Evolutionary conservation across 2,797 vertebrate species (phyloP), one percentile per base, ranked within the genome.

Genomic region (Columba guinea): DNA sequence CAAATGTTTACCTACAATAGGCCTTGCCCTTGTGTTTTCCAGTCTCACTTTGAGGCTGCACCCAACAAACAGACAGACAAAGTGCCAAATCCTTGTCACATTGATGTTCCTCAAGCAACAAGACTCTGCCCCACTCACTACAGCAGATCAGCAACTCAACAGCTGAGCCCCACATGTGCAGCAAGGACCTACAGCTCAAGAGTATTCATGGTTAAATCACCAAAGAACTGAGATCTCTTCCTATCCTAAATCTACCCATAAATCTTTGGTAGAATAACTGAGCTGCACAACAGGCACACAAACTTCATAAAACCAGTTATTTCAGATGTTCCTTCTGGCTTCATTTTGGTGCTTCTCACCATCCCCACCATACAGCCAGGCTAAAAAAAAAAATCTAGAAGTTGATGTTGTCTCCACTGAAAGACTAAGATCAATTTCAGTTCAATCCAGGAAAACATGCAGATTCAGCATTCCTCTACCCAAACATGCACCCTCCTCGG

Each of bases 371-470:
- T 7, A 48, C 7, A 46, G 17, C 28, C 13, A 8, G 34, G 48
- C 59, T 82, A 34, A 73, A 93, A 93, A 30, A 70, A 34, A 73
- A 92, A 93, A 32, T 74, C 69, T 19, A 24, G 8, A 58, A 80
- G 89, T 2, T 84, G 81, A 39, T 34, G 37, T 84, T 77, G 44
- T 81, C 87, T 84, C 51, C 73, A 24, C 77, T 89, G 83, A 95
- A 92, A 56, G 83, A 96, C 0, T 51, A 60, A 77, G 85, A 94
- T 96, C 80, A 90, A 84, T 93, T 83, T 65, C 90, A 58, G 85
- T 34, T 95, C 90, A 90, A 4, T 76, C 19, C 78, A 69, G 63
- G 68, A 26, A 94, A 93, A 94, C 27, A 46, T 0, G 10, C 63
- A 7, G 21, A 94, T 93, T 96, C 94, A 88, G 93, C 93, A 84